Conservation (phyloP, 2,888 invertebrate genomes). For the Hirtodrosophila cameraria region DNA sequence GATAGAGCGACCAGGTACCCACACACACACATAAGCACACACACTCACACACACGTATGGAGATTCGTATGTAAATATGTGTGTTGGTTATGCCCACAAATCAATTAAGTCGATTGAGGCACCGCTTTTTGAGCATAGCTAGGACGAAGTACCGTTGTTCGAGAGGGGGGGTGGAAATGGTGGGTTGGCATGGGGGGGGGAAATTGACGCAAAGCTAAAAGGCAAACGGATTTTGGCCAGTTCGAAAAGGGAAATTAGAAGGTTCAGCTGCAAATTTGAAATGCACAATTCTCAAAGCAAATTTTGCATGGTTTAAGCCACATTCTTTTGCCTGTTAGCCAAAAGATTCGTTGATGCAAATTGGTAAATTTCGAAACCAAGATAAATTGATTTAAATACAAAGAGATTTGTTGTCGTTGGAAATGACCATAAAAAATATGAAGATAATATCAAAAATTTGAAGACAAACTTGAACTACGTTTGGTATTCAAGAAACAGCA, state of each 20-base stretch:
- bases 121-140: constrained; percentile 51
- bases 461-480: no score
- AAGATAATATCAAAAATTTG: no score
- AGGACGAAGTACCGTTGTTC: neutral
- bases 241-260: constrained; percentile 1
- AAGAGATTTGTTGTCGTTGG: no score
- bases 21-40: constrained; percentile 19
- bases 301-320: constrained; percentile 21
- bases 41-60: constrained; percentile 18
- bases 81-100: constrained; percentile 80
- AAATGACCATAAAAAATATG: no score
- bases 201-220: constrained; percentile 38
- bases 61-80: constrained; percentile 62
- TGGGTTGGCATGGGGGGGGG: neutral
- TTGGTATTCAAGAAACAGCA: no score
- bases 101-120: constrained; percentile 82
- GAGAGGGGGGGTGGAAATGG: no score
- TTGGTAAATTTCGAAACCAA: no score
- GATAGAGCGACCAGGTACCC: constrained; percentile 33
- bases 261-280: neutral
- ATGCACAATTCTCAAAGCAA: constrained; percentile 26
- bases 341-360: no score
- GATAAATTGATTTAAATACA: no score
- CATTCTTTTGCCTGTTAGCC: no score
- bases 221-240: constrained; percentile 37